phyloP scores from a whole-genome alignment of 30 jellyfish, hydroid and myxozoan species.

The Hydra vulgaris region DNA sequence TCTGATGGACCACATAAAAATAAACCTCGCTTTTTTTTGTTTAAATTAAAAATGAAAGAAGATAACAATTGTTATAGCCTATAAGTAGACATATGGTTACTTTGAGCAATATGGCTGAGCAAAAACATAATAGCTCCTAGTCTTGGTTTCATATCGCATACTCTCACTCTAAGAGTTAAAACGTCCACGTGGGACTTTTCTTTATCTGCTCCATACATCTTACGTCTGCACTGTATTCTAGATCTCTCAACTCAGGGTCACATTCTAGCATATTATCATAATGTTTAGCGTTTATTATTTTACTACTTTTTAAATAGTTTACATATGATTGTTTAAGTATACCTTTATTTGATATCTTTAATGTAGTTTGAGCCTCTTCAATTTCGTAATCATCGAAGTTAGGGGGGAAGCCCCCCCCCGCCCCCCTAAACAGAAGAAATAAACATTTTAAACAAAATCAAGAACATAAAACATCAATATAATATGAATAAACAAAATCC shows the following conservation, averaged over 20 bases:
- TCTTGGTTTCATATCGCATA: neutral
- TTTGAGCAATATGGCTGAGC: neutral
- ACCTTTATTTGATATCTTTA: neutral
- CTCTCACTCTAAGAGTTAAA: neutral
- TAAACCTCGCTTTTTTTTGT: neutral
- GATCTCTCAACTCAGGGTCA: neutral
- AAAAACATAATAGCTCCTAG: neutral
- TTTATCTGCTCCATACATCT: neutral
- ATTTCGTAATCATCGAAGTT: no score
- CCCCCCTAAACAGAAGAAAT: no score
- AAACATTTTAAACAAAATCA: no score
- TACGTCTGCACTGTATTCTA: neutral
- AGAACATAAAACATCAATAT: no score
- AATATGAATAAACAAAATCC: no score
- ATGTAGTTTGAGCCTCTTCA: no score
- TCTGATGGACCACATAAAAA: neutral
- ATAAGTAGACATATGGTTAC: neutral
- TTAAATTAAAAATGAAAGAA: no score
- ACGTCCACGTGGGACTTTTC: neutral
- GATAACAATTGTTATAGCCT: no score
- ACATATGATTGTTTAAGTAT: neutral
- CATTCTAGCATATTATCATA: neutral
- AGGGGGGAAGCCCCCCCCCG: no score
- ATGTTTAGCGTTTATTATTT: neutral
- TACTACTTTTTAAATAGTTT: no score